Evolutionary conservation across 2,888 invertebrate species (phyloP).

Genomic region (Sinhomidia bicolor): DNA sequence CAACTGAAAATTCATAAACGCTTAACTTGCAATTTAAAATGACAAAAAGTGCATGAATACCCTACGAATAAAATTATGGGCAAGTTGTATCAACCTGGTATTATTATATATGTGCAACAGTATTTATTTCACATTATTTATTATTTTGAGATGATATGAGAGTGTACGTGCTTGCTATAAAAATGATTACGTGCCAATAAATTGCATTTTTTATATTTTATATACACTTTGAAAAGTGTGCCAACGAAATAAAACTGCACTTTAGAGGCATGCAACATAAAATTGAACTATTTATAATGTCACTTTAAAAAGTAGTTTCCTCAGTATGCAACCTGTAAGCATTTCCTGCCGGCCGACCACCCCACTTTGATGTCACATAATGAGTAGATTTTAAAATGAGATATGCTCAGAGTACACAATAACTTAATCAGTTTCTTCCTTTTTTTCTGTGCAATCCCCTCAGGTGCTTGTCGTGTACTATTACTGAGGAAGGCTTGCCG

Average conservation of each 20-base stretch:
- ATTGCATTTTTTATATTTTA: no score
- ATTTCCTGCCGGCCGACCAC: constrained; percentile 36
- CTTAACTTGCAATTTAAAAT: no score
- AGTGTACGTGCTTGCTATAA: no score
- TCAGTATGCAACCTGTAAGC: not conserved
- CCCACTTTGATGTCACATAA: not conserved
- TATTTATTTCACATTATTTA: no score
- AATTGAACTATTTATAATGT: constrained; percentile 6
- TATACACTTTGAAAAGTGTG: no score
- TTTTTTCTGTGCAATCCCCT: not conserved
- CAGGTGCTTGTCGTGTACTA: not conserved
- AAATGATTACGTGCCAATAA: no score
- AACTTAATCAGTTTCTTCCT: not conserved
- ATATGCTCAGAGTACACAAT: not conserved
- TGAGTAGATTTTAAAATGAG: not conserved
- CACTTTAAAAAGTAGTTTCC: constrained; percentile 33
- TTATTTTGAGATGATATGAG: no score
- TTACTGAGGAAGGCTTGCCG: not conserved
- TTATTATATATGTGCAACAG: no score
- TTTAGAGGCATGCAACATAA: not conserved
- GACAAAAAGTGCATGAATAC: no score
- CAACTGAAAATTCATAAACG: no score
- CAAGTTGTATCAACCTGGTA: no score
- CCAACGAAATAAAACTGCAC: not conserved
- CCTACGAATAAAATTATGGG: no score